phyloP scores from a whole-genome alignment of 2,888 invertebrate genomes.

The Sinohyriopsis cumingii region DNA sequence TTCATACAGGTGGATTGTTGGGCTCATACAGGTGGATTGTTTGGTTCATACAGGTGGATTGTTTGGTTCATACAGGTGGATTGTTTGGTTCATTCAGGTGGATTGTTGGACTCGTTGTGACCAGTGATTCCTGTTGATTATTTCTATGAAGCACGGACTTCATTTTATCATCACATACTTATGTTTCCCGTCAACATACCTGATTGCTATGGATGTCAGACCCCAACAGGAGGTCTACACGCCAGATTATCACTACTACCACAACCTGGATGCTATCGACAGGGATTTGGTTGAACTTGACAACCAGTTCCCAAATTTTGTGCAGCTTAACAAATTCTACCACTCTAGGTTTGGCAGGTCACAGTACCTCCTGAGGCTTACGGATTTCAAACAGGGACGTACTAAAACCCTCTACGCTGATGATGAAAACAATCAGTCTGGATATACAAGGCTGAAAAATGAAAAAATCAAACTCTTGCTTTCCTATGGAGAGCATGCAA shows the following conservation, averaged over 20 bases:
- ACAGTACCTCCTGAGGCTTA: conserved; percentile 58
- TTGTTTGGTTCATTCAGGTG: too few species aligned
- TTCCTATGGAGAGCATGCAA: conserved; percentile 69
- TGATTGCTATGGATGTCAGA: conserved; percentile 49
- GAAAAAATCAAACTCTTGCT: conserved; percentile 57
- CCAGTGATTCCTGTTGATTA: too few species aligned
- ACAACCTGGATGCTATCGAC: conserved; percentile 49
- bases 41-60: too few species aligned
- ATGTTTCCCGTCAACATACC: too few species aligned
- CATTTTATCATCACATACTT: too few species aligned
- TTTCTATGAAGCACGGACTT: too few species aligned
- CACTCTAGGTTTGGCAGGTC: conserved; percentile 45
- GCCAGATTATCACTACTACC: conserved; percentile 64
- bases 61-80: too few species aligned
- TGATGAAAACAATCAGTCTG: too few species aligned
- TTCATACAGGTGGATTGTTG: too few species aligned
- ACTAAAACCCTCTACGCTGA: background rate
- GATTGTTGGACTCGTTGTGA: too few species aligned
- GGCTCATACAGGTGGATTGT: too few species aligned
- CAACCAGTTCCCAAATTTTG: conserved; percentile 41
- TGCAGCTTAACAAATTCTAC: conserved; percentile 46
- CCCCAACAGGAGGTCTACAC: conserved; percentile 61
- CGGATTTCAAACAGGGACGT: conserved; percentile 55
- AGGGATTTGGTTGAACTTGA: conserved; percentile 43
- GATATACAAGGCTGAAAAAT: background rate